Evolutionary conservation across 1,140 invertebrate species (phyloP).

Genomic region (Zaprionus ghesquierei): DNA sequence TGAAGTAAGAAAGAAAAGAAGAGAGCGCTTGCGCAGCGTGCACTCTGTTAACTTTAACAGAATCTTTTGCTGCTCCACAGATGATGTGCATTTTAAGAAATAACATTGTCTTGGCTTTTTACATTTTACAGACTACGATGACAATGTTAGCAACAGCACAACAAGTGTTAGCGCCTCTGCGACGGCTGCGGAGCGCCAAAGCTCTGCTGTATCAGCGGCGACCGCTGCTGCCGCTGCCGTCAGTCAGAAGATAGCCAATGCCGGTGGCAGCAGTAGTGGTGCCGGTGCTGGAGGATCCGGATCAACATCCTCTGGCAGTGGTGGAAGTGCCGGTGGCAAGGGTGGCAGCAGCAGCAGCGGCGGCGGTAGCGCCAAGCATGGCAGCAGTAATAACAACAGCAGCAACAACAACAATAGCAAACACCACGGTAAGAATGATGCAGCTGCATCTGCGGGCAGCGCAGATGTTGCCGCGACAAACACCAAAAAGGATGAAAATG

Average conservation of each 20-base stretch:
- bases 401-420: constrained; percentile 19
- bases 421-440: constrained; percentile 75
- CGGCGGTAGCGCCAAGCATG: constrained; percentile 38
- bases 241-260: constrained; percentile 68
- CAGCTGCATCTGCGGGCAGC: constrained; percentile 57
- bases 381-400: constrained; percentile 20
- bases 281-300: constrained; percentile 14
- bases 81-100: not conserved
- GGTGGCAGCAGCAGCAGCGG: constrained; percentile 9
- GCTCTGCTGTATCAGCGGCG: constrained; percentile 67
- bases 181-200: constrained; percentile 59
- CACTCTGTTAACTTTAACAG: not conserved
- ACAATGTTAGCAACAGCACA: constrained; percentile 75
- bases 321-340: constrained; percentile 6
- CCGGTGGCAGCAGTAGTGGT: constrained; percentile 20
- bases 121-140: constrained; percentile 86
- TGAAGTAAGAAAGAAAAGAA: not conserved
- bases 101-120: constrained; percentile 13
- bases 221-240: constrained; percentile 72
- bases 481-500: constrained; percentile 87
- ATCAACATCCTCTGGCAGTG: constrained; percentile 25
- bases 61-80: not conserved
- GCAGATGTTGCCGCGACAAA: constrained; percentile 80
- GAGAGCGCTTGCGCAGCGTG: not conserved
- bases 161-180: constrained; percentile 13